These are phyloP conservation scores for Mustela nigripes DNA, from an alignment of 2,113 vertebrate genomes.

Conservation along the genomic window DNA sequence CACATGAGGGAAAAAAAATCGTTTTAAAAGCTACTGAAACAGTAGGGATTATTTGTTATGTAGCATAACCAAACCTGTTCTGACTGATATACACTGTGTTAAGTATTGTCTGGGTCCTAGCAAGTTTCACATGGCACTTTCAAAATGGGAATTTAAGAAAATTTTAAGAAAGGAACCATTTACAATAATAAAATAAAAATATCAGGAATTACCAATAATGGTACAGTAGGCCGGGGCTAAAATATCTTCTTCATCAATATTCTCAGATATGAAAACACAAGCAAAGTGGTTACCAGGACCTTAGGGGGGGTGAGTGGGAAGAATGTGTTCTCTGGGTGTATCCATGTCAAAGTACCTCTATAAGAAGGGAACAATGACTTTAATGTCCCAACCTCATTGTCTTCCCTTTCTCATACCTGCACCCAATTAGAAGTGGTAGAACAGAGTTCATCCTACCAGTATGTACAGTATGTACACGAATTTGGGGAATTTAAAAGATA, in stretches of 20 bases:
- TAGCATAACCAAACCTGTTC: background rate
- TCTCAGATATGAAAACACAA: background rate
- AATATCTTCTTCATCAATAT: background rate
- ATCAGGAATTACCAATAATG: background rate
- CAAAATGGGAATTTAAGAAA: background rate
- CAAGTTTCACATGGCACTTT: background rate
- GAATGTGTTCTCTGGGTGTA: background rate
- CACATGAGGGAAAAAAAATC: background rate
- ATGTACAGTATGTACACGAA: background rate
- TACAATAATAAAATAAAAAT: background rate
- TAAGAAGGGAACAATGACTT: background rate
- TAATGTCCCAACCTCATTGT: background rate
- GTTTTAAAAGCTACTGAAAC: background rate
- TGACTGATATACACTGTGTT: background rate
- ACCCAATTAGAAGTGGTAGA: background rate
- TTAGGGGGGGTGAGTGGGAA: too few species aligned
- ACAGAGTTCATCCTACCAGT: background rate
- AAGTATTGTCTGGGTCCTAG: background rate
- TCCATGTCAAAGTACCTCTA: background rate
- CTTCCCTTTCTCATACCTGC: background rate
- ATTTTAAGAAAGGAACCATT: background rate
- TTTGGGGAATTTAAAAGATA: background rate
- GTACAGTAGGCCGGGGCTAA: background rate
- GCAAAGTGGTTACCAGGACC: background rate
- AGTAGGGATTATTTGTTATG: background rate